Conservation (phyloP, 2,797 vertebrate genomes). For the Myoxocephalus aenaeus region DNA sequence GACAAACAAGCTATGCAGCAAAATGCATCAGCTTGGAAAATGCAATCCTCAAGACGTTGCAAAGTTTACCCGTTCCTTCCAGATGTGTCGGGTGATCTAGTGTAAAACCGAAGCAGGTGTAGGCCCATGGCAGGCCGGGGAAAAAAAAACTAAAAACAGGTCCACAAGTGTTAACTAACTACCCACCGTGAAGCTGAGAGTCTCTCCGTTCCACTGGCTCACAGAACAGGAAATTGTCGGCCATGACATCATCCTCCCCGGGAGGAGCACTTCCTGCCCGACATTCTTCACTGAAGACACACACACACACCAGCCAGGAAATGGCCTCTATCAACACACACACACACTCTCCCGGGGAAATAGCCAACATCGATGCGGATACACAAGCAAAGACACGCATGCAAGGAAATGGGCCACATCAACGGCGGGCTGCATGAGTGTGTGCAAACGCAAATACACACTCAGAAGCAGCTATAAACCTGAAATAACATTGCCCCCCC, state of each 20-base stretch:
- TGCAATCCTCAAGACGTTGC: constrained; percentile 6
- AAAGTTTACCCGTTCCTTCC: constrained; percentile 7
- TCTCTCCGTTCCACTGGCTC: constrained; percentile 48
- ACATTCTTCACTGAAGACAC: constrained; percentile 84
- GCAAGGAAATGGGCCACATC: constrained; percentile 80
- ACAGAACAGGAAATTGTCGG: constrained; percentile 77
- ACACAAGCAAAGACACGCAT: constrained; percentile 71
- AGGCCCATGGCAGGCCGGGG: constrained; percentile 11
- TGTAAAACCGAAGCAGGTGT: constrained; percentile 23
- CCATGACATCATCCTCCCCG: constrained; percentile 83
- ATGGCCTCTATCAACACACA: constrained; percentile 81
- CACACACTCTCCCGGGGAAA: constrained; percentile 73
- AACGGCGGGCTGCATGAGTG: constrained; percentile 71
- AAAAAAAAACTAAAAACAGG: constrained; percentile 48
- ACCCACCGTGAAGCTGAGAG: constrained; percentile 52
- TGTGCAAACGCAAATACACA: constrained; percentile 74
- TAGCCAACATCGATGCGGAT: constrained; percentile 66
- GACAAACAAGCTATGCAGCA: constrained; percentile 42
- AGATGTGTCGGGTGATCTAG: not conserved
- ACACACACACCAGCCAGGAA: constrained; percentile 75
- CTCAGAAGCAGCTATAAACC: constrained; percentile 73
- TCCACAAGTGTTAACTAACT: constrained; percentile 48
- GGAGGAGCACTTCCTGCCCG: constrained; percentile 85
- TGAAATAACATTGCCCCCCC: constrained; percentile 69
- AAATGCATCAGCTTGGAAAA: constrained; percentile 35